Evolutionary conservation across 2,113 vertebrate species (phyloP).

Genomic region (Platysteira castanea): DNA sequence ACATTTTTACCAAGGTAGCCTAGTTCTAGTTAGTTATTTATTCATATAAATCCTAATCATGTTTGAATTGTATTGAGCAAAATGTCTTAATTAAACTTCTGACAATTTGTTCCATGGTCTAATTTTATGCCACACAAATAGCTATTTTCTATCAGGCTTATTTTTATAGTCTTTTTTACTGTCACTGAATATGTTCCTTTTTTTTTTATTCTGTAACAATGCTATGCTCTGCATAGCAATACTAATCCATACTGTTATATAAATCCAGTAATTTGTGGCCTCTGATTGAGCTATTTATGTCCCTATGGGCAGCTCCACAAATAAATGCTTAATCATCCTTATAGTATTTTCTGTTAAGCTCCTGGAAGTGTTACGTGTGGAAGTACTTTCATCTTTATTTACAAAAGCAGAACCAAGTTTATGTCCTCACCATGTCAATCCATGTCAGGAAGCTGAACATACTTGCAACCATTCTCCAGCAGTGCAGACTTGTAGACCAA

Average conservation of each 20-base stretch:
- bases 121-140: slow-evolving; percentile 3
- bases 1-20: neutral
- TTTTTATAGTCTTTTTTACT: neutral
- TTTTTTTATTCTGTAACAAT: neutral
- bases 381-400: neutral
- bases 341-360: neutral
- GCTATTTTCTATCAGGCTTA: neutral
- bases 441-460: neutral
- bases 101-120: neutral
- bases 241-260: neutral
- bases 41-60: slow-evolving; percentile 1
- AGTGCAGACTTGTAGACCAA: neutral
- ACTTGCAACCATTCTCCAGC: neutral
- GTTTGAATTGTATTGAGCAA: neutral
- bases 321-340: neutral
- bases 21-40: neutral
- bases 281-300: neutral
- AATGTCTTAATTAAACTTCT: neutral
- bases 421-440: neutral
- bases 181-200: neutral
- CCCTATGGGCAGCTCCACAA: neutral
- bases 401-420: neutral
- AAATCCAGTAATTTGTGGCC: neutral
- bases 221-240: neutral
- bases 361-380: neutral